Evolutionary conservation across 2,888 invertebrate genomes (phyloP).

Genomic region (Parascotia fuliginaria): DNA sequence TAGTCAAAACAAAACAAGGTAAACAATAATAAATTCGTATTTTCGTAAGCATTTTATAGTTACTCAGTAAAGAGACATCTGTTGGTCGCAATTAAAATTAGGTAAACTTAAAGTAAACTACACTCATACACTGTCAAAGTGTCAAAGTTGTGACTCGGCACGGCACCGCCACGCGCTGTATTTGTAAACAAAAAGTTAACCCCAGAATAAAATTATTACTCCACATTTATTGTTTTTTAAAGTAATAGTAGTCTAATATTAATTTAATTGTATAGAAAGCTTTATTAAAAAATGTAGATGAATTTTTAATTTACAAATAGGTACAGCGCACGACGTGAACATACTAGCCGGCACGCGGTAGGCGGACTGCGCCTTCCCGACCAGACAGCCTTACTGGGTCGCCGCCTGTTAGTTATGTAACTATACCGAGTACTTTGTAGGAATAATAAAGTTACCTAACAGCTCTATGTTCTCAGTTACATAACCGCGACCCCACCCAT

Average conservation of each 20-base stretch:
- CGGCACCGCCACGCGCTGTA: background rate
- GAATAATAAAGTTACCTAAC: slow-evolving; percentile 47
- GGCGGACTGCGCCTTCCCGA: slow-evolving; percentile 25
- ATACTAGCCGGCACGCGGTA: slow-evolving; percentile 20
- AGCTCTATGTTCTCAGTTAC: slow-evolving; percentile 38
- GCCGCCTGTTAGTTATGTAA: slow-evolving; percentile 41
- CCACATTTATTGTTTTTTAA: too few species aligned
- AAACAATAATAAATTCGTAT: too few species aligned
- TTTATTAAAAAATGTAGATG: background rate
- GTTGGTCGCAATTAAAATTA: background rate
- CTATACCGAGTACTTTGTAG: slow-evolving; percentile 33
- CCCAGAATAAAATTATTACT: too few species aligned
- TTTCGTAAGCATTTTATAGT: background rate
- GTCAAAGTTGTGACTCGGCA: background rate
- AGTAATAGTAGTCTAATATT: background rate
- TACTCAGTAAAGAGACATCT: slow-evolving; percentile 10
- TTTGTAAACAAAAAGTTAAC: slow-evolving; percentile 20
- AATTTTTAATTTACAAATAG: too few species aligned
- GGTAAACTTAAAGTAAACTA: too few species aligned
- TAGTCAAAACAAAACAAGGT: too few species aligned
- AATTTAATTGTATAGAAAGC: background rate
- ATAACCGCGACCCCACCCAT: slow-evolving; percentile 39
- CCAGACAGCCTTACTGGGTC: slow-evolving; percentile 34
- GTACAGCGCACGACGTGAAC: too few species aligned
- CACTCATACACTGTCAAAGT: too few species aligned